Percentiles rank a stretch among this genome's conserved stretches.
phyloP scores from a whole-genome alignment of 2,113 vertebrate species.

The Plecturocebus donacophilus region DNA sequence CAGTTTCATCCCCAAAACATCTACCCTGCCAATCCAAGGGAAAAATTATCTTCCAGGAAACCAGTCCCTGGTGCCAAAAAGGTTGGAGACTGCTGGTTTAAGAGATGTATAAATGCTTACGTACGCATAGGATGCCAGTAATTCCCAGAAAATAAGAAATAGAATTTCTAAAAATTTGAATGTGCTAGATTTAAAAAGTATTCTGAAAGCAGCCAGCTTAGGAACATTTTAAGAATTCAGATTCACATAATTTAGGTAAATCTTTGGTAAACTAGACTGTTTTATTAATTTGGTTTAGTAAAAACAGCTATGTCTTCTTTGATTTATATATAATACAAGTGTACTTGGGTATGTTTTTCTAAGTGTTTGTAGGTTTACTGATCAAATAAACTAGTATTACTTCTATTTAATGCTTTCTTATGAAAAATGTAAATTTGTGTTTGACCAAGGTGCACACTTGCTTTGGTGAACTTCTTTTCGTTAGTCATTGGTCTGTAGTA shows the following conservation, averaged over 20 bases:
- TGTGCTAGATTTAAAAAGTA: slow-evolving; percentile 32
- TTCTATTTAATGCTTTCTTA: slow-evolving; percentile 26
- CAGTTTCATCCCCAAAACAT: too few species aligned
- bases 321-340: background rate
- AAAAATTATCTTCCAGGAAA: too few species aligned
- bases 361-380: slow-evolving; percentile 8
- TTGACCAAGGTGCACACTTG: slow-evolving; percentile 25
- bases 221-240: slow-evolving; percentile 40
- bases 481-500: background rate
- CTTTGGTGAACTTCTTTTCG: background rate
- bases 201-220: slow-evolving; percentile 11
- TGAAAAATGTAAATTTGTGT: slow-evolving; percentile 37
- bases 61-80: too few species aligned
- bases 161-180: slow-evolving; percentile 19
- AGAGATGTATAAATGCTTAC: background rate
- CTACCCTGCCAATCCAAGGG: too few species aligned
- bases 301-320: background rate
- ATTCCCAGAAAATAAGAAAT: slow-evolving; percentile 16
- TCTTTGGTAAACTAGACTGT: background rate
- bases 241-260: slow-evolving; percentile 5
- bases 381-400: slow-evolving; percentile 1
- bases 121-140: slow-evolving; percentile 15
- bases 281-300: slow-evolving; percentile 44
- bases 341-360: slow-evolving; percentile 15
- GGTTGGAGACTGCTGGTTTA: background rate